These are phyloP conservation scores for Eupeodes corollae DNA, from an alignment of 1,140 invertebrate species.

Conservation along the genomic window DNA sequence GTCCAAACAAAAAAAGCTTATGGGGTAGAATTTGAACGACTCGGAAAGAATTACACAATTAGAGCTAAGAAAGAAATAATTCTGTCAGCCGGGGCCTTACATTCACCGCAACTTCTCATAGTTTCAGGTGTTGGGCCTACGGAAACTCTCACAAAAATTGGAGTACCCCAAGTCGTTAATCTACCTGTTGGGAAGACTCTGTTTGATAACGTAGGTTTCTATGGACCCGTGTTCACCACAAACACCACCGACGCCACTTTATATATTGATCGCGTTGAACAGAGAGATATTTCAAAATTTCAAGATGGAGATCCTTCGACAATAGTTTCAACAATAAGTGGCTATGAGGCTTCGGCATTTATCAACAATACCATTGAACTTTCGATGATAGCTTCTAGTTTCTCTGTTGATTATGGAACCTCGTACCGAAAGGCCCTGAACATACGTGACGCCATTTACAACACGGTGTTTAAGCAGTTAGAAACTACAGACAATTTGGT, in stretches of 20 bases:
- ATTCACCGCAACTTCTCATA: constrained; percentile 70
- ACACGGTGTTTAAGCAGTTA: constrained; percentile 44
- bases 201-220: constrained; percentile 61
- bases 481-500: constrained; percentile 47
- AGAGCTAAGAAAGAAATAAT: constrained; percentile 55
- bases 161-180: constrained; percentile 52
- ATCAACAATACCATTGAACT: constrained; percentile 36
- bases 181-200: constrained; percentile 57
- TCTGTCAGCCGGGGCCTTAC: constrained; percentile 60
- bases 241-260: constrained; percentile 36
- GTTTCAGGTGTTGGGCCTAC: constrained; percentile 67
- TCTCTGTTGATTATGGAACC: constrained; percentile 52
- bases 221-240: constrained; percentile 48
- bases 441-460: constrained; percentile 46
- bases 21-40: constrained; percentile 50
- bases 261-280: constrained; percentile 18
- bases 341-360: constrained; percentile 42
- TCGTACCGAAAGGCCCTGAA: constrained; percentile 43
- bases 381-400: constrained; percentile 39
- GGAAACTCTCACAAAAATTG: constrained; percentile 49
- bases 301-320: constrained; percentile 42
- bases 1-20: constrained; percentile 44
- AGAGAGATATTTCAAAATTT: constrained; percentile 38
- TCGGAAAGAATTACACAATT: constrained; percentile 37
- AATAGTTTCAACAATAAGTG: constrained; percentile 38